A percentile compares a stretch with the other conserved stretches of the same genome.
Evolutionary conservation across 2,113 vertebrate genomes (phyloP).

Genomic region (Vulpes vulpes): DNA sequence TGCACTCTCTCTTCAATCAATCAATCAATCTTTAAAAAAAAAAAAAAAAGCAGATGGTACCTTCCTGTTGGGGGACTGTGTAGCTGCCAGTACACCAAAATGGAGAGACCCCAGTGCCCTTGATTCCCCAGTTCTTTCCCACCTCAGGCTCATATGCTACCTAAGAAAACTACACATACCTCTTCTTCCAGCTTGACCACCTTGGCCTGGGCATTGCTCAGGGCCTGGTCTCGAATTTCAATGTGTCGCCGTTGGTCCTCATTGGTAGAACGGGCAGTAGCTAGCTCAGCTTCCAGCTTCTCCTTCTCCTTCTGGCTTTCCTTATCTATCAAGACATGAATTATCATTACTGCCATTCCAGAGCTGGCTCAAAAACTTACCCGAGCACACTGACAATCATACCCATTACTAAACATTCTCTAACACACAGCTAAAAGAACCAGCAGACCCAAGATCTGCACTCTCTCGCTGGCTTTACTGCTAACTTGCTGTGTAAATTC

Average conservation of each 20-base stretch:
- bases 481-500: background rate
- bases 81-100: background rate
- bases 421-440: background rate
- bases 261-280: conserved; percentile 93
- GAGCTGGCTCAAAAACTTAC: conserved; percentile 48
- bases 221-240: conserved; percentile 97
- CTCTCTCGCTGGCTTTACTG: background rate
- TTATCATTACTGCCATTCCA: background rate
- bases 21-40: background rate
- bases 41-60: background rate
- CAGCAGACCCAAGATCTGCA: background rate
- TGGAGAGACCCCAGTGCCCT: background rate
- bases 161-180: conserved; percentile 85
- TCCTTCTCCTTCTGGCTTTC: conserved; percentile 96
- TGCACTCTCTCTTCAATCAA: background rate
- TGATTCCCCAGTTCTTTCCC: background rate
- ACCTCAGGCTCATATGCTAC: background rate
- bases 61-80: background rate
- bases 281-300: conserved; percentile 96
- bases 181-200: conserved; percentile 99
- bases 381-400: conserved; percentile 9
- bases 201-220: conserved; percentile 98
- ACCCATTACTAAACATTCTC: background rate
- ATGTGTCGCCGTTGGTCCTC: conserved; percentile 99
- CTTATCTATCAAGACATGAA: conserved; percentile 90